Conservation (phyloP, 2,113 vertebrate species). For the Tor tambroides region DNA sequence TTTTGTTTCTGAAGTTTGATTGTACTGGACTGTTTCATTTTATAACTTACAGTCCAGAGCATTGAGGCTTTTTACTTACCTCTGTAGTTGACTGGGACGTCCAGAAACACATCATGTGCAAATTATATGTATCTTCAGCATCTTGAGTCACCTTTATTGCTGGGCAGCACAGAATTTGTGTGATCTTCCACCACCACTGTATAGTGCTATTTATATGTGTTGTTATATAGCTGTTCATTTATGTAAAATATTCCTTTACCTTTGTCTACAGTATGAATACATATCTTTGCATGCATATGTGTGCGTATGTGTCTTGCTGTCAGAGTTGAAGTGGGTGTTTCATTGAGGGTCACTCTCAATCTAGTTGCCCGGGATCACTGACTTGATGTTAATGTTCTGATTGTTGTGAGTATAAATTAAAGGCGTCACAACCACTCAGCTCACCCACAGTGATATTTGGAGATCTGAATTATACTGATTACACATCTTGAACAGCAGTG, state of each 20-base stretch:
- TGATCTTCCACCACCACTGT: background rate
- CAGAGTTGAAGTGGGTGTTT: constrained; percentile 11
- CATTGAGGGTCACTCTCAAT: background rate
- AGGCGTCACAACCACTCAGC: constrained; percentile 14
- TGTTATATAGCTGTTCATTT: background rate
- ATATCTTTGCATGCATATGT: background rate
- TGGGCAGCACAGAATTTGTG: background rate
- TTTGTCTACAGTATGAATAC: background rate
- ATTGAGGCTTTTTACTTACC: constrained; percentile 15
- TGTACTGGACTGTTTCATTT: constrained; percentile 4
- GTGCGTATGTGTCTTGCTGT: background rate
- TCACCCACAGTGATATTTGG: constrained; percentile 18
- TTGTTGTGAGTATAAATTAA: constrained; percentile 4
- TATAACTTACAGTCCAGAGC: background rate
- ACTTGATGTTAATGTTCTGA: constrained; percentile 25
- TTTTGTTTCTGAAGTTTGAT: no score
- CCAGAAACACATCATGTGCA: background rate
- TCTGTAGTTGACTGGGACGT: background rate
- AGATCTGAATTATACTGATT: constrained; percentile 40
- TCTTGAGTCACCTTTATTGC: background rate
- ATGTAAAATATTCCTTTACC: background rate
- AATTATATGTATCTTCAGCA: background rate
- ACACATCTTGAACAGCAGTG: constrained; percentile 37
- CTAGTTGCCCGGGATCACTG: background rate
- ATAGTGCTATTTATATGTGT: background rate